Evolutionary conservation across 2,888 invertebrate species (phyloP), one percentile per base, ranked within the genome.

Genomic region (Tinea pellionella): DNA sequence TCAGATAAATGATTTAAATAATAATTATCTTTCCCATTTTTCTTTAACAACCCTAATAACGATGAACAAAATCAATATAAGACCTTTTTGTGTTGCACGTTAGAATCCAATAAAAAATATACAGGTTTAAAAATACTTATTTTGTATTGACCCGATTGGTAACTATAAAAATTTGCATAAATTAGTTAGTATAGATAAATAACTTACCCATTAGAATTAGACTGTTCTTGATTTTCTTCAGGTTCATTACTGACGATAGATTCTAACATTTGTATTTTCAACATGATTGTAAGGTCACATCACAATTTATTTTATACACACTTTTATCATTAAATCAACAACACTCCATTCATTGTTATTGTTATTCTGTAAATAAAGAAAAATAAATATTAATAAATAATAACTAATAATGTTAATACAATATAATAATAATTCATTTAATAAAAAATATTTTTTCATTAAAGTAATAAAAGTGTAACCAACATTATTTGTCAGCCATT

Each of bases 241-340:
- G 82, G 74, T 59, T 92, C 92, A 77, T 90, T 91, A 75, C 89
- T 92, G 77, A 92, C 91, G 72, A 92, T 89, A 71, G 92, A 92
- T 73, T 92, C 92, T 85, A 92, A 84, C 92, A 92, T 92, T 78
- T 92, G 92, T 84, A 92, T 92, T 88, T 92, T 92, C 81, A 92
- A 81, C 92, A 92, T 92, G 70, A 67, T 87, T 62, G 67, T 70
- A 69, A 62, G 69, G 68, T 87, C 80, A 87, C 86, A 86, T 86
- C 78, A 75, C 86, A 84, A 65, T 72, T 62, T 65, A 59, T 63
- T 65, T 57, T 4, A 30, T 32, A 24, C 6, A 9, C 59, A 59
- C 2, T 24, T 7, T 53, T 24, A 24, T 16, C 3, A 51, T 51
- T n/a, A n/a, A n/a, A n/a, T n/a, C n/a, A 53, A 7, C 19, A 12